phyloP scores from a whole-genome alignment of 2,113 vertebrate species.

The Blennius ocellaris region DNA sequence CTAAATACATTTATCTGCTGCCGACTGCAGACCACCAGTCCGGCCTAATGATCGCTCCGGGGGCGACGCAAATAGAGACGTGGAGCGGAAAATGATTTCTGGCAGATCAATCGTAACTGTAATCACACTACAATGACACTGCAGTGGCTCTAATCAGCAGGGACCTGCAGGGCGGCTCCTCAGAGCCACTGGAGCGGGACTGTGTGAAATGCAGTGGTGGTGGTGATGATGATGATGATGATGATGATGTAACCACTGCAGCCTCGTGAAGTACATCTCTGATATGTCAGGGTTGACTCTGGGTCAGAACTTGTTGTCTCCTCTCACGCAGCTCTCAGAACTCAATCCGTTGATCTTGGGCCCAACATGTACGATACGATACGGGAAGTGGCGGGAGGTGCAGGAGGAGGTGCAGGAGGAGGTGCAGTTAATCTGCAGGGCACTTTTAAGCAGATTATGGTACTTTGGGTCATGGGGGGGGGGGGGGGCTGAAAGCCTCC shows the following conservation, averaged over 20 bases:
- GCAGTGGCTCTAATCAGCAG: conserved; percentile 15
- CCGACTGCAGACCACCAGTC: conserved; percentile 40
- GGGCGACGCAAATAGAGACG: conserved; percentile 52
- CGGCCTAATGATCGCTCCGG: conserved; percentile 28
- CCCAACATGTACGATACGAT: conserved; percentile 29
- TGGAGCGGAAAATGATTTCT: conserved; percentile 40
- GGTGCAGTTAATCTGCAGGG: not conserved
- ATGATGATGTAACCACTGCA: conserved; percentile 34
- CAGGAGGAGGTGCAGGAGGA: conserved; percentile 4
- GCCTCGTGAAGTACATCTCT: conserved; percentile 15
- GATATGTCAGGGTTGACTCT: conserved; percentile 36
- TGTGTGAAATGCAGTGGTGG: not conserved
- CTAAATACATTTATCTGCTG: conserved; percentile 43
- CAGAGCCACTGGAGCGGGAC: too few species aligned
- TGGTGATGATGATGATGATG: too few species aligned
- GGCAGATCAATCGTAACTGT: conserved; percentile 31
- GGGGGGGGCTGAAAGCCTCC: not conserved
- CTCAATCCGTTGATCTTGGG: conserved; percentile 36
- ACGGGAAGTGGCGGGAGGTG: too few species aligned
- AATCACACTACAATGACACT: conserved; percentile 11
- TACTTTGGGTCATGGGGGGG: not conserved
- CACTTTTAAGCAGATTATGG: conserved; percentile 26
- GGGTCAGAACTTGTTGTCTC: conserved; percentile 59
- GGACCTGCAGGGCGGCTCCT: conserved; percentile 1
- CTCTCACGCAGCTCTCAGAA: conserved; percentile 25